phyloP scores from a whole-genome alignment of 1,140 invertebrate species.

The Drosophila kanapiae region DNA sequence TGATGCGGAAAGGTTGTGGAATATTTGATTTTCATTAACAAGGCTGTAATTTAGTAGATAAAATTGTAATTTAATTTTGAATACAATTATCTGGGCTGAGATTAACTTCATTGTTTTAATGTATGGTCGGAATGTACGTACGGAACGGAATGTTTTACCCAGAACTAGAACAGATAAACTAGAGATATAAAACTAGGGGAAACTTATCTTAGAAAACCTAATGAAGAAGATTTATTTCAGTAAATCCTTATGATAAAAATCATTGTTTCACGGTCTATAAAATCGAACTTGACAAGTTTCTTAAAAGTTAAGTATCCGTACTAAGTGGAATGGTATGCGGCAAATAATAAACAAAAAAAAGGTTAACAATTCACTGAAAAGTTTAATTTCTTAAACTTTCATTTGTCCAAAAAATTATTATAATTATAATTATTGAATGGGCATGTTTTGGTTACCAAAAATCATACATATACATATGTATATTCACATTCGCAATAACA shows the following conservation, averaged over 20 bases:
- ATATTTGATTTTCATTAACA: slow-evolving; percentile 56
- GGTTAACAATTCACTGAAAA: too few relatives aligned
- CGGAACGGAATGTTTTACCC: background rate
- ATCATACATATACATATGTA: too few relatives aligned
- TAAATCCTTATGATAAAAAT: background rate
- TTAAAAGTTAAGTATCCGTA: too few relatives aligned
- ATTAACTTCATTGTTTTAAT: slow-evolving; percentile 33
- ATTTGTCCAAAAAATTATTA: too few relatives aligned
- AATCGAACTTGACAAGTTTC: too few relatives aligned
- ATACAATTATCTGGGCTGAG: background rate
- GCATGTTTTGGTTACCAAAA: too few relatives aligned
- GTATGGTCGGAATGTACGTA: slow-evolving; percentile 24
- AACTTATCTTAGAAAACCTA: background rate
- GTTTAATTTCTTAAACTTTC: too few relatives aligned
- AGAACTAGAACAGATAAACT: background rate
- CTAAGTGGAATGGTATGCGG: too few relatives aligned
- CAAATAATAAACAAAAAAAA: too few relatives aligned
- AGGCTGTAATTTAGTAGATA: slow-evolving; percentile 32
- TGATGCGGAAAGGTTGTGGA: slow-evolving; percentile 71
- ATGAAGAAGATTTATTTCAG: background rate
- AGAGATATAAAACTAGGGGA: background rate
- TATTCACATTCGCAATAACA: too few relatives aligned
- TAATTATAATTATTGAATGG: too few relatives aligned
- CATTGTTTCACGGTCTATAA: background rate
- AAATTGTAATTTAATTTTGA: slow-evolving; percentile 12